A percentile compares a stretch with the other conserved stretches of the same genome.
Conservation (phyloP, 2,888 invertebrate genomes). For the Odontomyia ornata region DNA sequence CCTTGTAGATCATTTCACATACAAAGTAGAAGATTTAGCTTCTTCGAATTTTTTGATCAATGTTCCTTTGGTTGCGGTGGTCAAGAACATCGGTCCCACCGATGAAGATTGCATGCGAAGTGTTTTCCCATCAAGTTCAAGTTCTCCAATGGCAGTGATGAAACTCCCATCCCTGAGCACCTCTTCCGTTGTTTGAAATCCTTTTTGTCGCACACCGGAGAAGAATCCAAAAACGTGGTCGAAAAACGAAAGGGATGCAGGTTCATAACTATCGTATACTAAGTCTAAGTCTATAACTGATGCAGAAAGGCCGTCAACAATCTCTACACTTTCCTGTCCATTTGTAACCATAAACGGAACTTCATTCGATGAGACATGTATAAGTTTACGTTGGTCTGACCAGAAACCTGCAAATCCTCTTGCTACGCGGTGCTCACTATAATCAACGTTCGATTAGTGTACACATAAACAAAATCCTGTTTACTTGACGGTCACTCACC, state of each 20-base stretch:
- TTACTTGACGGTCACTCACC: conserved; percentile 50
- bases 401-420: conserved; percentile 86
- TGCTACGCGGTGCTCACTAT: conserved; percentile 83
- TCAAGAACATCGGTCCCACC: conserved; percentile 79
- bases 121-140: conserved; percentile 72
- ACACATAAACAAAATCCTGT: neutral
- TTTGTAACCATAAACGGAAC: conserved; percentile 80
- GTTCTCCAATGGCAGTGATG: conserved; percentile 82
- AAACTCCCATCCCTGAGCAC: conserved; percentile 84
- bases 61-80: conserved; percentile 79
- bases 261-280: conserved; percentile 84
- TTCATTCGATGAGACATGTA: conserved; percentile 80
- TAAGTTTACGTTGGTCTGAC: conserved; percentile 81
- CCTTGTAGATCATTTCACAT: conserved; percentile 49
- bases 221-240: conserved; percentile 88
- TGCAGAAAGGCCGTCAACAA: conserved; percentile 78
- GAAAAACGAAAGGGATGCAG: conserved; percentile 77
- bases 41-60: conserved; percentile 77
- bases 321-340: conserved; percentile 73
- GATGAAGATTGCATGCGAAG: conserved; percentile 78
- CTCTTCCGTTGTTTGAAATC: conserved; percentile 87
- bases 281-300: conserved; percentile 79
- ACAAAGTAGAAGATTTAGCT: conserved; percentile 76
- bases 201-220: conserved; percentile 82
- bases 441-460: neutral